Percentiles rank a stretch among this genome's conserved stretches.
phyloP scores from a whole-genome alignment of 2,797 vertebrate species.

The Odontamblyopus rebecca region DNA sequence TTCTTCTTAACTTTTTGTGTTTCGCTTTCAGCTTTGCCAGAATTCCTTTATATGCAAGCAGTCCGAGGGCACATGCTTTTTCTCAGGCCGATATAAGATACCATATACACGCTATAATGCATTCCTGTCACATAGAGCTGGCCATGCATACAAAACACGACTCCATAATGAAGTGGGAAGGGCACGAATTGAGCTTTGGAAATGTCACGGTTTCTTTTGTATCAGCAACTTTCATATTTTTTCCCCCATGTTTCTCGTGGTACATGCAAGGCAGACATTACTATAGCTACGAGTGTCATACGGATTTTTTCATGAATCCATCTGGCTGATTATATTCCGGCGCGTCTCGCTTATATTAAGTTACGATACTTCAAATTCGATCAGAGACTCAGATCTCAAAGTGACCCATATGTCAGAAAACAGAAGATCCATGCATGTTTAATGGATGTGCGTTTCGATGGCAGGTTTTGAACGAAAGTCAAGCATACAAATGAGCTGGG shows the following conservation, averaged over 20 bases:
- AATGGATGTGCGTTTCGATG: background rate
- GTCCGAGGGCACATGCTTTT: constrained; percentile 27
- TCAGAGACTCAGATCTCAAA: background rate
- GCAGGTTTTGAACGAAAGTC: background rate
- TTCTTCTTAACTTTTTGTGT: constrained; percentile 39
- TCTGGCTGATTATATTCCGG: constrained; percentile 21
- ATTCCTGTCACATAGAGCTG: constrained; percentile 41
- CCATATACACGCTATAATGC: constrained; percentile 28
- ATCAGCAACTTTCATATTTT: constrained; percentile 43
- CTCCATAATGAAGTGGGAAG: constrained; percentile 49
- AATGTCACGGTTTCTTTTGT: constrained; percentile 48
- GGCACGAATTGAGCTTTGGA: constrained; percentile 39
- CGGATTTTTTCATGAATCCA: constrained; percentile 13
- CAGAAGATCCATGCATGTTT: constrained; percentile 7
- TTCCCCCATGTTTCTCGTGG: constrained; percentile 12
- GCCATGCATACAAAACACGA: constrained; percentile 50
- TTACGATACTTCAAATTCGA: constrained; percentile 20
- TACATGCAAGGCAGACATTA: background rate
- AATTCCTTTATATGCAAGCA: constrained; percentile 12
- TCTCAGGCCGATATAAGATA: constrained; percentile 31
- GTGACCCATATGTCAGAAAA: constrained; percentile 11
- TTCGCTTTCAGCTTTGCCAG: constrained; percentile 9
- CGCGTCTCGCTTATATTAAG: constrained; percentile 5
- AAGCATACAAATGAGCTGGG: background rate
- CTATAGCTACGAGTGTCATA: background rate